Evolutionary conservation across 2,113 vertebrate genomes (phyloP).

Genomic region (Pterocles orientalis): DNA sequence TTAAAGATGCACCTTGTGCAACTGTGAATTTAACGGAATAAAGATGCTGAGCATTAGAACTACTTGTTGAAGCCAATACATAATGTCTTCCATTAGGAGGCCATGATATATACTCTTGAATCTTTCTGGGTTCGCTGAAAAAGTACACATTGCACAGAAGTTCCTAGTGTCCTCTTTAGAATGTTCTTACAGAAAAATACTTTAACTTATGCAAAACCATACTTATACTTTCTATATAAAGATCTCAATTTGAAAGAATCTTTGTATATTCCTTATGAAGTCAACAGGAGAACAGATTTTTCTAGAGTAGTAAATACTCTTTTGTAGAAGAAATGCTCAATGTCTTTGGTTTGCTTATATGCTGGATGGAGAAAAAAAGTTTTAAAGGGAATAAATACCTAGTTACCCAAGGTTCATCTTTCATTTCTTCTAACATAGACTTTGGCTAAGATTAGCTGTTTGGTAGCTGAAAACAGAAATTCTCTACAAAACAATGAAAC

Average conservation of each 20-base stretch:
- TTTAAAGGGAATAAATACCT: not conserved
- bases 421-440: slow-evolving; percentile 5
- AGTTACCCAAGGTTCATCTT: slow-evolving; percentile 15
- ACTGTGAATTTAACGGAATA: not conserved
- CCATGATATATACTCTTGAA: not conserved
- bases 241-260: not conserved
- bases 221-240: not conserved
- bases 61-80: not conserved
- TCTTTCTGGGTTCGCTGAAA: not conserved
- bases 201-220: not conserved
- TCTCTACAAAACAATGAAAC: slow-evolving; percentile 6
- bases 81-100: not conserved
- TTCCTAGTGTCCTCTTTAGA: not conserved
- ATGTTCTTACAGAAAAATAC: slow-evolving; percentile 25
- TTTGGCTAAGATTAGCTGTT: slow-evolving; percentile 26
- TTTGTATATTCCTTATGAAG: not conserved
- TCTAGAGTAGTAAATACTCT: not conserved
- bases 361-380: not conserved
- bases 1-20: not conserved
- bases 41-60: not conserved
- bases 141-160: not conserved
- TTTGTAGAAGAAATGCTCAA: not conserved
- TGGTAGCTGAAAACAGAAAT: not conserved
- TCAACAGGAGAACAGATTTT: not conserved
- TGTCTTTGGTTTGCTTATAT: slow-evolving; percentile 59